Evolutionary conservation across 2,888 invertebrate species (phyloP), one percentile per base, ranked within the genome.

Genomic region (Ectobius pallidus): DNA sequence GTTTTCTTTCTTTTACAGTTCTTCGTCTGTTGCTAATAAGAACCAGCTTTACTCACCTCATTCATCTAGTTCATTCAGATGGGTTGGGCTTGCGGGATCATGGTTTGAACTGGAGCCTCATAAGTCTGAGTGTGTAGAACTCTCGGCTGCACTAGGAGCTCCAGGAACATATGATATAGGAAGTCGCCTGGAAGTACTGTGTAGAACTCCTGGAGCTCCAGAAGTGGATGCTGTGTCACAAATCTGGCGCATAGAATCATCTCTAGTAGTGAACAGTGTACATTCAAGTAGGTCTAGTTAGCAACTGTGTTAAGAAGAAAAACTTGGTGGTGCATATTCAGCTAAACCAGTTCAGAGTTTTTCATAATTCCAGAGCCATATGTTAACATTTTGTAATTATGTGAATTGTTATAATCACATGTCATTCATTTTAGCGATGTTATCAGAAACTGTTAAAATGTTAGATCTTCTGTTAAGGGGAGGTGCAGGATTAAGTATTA

Each of bases 131-230:
- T 86, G 86, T 78, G 84, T 91, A 77, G 84, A 84, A 79, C 86
- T 91, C 79, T 84, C 88, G 70, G 89, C 88, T 20, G 84, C 89
- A 74, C 84, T 90, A 77, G 86, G 89, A 30, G 83, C 86, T 44
- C 88, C 91, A 39, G 92, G 92, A 73, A 88, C 90, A 6, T 92
- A 89, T 81, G 87, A 90, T 77, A 84, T 92, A 74, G 90, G 90
- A 62, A 85, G 88, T 14, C 86, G 89, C 67, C 85, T 91, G 79
- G 85, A 87, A 77, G 80, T 88, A n/a, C 83, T 80, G 74, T 84
- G 84, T 78, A 82, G 69, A 73, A 76, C 58, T 3, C 32, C 76
- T 77, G 52, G 71, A 32, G 75, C 73, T 16, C 74, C 74, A 16
- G 76, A 76, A 46, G 70, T 70, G 22, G 76, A 77, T 46, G 70